Conservation (phyloP, 1,140 invertebrate species). For the Bombus confusus region DNA sequence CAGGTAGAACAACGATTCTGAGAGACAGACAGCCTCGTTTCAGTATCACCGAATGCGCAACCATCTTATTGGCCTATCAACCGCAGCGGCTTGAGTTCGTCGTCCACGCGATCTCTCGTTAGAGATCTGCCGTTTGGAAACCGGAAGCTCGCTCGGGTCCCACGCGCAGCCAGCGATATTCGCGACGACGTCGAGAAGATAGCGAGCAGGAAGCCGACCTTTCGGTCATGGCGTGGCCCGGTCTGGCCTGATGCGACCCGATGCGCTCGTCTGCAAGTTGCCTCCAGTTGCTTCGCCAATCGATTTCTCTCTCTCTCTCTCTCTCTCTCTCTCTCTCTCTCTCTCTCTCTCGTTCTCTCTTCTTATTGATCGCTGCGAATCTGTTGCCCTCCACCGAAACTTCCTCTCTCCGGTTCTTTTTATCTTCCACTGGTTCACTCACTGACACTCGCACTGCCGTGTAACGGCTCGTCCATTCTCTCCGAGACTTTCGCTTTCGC, state of each 20-base stretch:
- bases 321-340: not conserved
- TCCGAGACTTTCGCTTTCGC: constrained; percentile 46
- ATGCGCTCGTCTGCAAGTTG: not conserved
- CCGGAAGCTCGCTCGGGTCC: constrained; percentile 15
- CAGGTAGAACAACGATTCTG: not conserved
- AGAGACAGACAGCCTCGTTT: not conserved
- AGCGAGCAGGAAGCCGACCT: constrained; percentile 10
- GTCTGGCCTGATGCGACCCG: too few relatives aligned
- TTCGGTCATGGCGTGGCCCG: constrained; percentile 10
- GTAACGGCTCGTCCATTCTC: constrained; percentile 27
- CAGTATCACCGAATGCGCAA: not conserved
- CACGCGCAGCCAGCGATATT: constrained; percentile 11
- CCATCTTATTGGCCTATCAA: constrained; percentile 22
- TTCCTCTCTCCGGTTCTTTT: constrained; percentile 46
- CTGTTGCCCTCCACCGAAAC: constrained; percentile 17
- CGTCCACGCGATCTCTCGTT: not conserved
- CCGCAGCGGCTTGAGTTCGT: not conserved
- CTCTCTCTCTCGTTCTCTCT: not conserved
- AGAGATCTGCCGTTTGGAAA: constrained; percentile 31
- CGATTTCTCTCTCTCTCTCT: constrained; percentile 29
- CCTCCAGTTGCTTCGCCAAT: not conserved
- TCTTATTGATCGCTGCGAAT: not conserved
- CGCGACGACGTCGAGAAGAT: not conserved
- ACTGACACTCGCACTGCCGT: constrained; percentile 9
- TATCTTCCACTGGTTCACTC: constrained; percentile 26